phyloP scores from a whole-genome alignment of 2,797 vertebrate species.

The Corythornis leucogaster region DNA sequence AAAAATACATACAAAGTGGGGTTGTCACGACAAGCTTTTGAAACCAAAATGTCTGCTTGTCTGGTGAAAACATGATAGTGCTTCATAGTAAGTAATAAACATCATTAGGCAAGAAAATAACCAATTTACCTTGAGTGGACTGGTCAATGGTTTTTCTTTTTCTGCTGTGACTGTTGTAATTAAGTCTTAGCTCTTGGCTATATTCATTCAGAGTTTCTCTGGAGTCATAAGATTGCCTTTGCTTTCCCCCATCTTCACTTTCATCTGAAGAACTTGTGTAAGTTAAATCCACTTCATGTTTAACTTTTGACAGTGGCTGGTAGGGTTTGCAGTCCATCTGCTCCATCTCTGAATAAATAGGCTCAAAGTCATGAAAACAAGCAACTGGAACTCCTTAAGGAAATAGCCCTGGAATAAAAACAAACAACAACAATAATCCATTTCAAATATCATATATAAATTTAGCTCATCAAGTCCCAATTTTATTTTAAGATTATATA shows the following conservation, averaged over 20 bases:
- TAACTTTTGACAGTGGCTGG: slow-evolving; percentile 94
- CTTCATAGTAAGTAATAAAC: background rate
- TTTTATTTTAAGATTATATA: background rate
- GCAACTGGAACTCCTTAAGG: slow-evolving; percentile 73
- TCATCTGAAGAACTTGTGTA: slow-evolving; percentile 97
- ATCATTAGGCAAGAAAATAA: background rate
- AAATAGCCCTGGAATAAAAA: slow-evolving; percentile 73
- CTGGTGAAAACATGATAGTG: background rate
- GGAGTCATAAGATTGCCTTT: slow-evolving; percentile 91
- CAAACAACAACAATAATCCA: background rate
- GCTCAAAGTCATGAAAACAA: slow-evolving; percentile 85
- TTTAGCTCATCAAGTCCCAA: background rate
- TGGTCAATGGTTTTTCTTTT: slow-evolving; percentile 89
- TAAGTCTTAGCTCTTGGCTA: slow-evolving; percentile 90
- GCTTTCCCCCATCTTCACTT: slow-evolving; percentile 92
- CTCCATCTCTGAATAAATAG: slow-evolving; percentile 88
- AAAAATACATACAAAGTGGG: background rate
- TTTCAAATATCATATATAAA: slow-evolving; percentile 32
- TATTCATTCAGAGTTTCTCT: slow-evolving; percentile 95
- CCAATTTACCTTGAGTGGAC: slow-evolving; percentile 87
- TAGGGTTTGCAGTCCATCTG: slow-evolving; percentile 98
- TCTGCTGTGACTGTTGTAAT: slow-evolving; percentile 89
- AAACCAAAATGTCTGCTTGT: background rate
- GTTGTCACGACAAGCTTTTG: background rate
- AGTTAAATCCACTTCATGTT: slow-evolving; percentile 95